phyloP scores from a whole-genome alignment of 30 jellyfish, hydroid and myxozoan species.

The Rhopilema esculentum region DNA sequence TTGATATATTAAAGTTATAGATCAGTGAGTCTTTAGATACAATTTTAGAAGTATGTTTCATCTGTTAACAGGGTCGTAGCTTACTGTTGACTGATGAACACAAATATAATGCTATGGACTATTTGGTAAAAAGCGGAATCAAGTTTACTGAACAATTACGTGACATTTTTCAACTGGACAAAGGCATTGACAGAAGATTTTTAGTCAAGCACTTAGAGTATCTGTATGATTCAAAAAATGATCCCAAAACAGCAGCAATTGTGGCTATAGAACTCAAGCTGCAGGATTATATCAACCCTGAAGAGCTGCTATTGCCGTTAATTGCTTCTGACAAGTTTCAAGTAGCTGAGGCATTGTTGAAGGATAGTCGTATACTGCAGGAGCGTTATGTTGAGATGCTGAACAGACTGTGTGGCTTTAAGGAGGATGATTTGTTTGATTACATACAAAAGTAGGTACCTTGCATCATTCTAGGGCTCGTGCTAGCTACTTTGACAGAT shows the following conservation, averaged over 20 bases:
- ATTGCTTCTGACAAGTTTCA: constrained; percentile 89
- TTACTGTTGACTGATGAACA: not conserved
- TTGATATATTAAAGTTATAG: no score
- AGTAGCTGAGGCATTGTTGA: constrained; percentile 70
- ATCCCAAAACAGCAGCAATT: constrained; percentile 77
- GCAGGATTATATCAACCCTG: constrained; percentile 70
- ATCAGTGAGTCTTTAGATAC: no score
- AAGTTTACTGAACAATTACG: constrained; percentile 20
- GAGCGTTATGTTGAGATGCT: constrained; percentile 73
- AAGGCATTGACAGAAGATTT: constrained; percentile 55
- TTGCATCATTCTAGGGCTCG: not conserved
- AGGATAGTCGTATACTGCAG: constrained; percentile 66
- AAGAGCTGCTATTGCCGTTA: constrained; percentile 80
- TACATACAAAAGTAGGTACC: constrained; percentile 51
- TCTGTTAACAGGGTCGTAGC: not conserved
- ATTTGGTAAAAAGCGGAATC: constrained; percentile 56
- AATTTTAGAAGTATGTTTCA: not conserved
- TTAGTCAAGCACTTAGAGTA: constrained; percentile 41
- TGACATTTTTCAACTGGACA: constrained; percentile 44
- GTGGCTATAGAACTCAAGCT: constrained; percentile 70
- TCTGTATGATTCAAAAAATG: constrained; percentile 47
- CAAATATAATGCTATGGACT: constrained; percentile 66
- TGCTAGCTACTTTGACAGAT: no score
- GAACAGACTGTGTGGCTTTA: constrained; percentile 77
- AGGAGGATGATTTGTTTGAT: constrained; percentile 67